Conservation (phyloP, 2,888 invertebrate genomes). For the Eristalis tenax region DNA sequence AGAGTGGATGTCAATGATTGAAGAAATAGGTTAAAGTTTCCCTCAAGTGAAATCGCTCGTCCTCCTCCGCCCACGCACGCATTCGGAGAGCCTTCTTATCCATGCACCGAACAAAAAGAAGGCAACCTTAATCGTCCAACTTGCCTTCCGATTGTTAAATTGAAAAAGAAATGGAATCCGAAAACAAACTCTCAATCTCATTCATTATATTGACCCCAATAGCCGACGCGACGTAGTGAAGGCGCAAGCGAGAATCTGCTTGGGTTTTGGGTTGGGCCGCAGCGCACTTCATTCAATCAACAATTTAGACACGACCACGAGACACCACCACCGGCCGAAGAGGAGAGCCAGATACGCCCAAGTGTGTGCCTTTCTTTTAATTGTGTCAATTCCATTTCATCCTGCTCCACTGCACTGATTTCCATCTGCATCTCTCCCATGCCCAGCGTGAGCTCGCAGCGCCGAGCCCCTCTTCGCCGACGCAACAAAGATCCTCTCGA, state of each 20-base stretch:
- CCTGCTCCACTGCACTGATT: constrained; percentile 72
- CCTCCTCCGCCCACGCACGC: constrained; percentile 53
- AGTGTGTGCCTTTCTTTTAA: constrained; percentile 63
- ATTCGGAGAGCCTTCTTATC: neutral
- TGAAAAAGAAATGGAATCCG: constrained; percentile 24
- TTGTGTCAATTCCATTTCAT: constrained; percentile 70
- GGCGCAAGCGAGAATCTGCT: neutral
- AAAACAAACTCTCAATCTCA: constrained; percentile 66
- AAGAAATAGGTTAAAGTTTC: neutral
- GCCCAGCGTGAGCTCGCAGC: constrained; percentile 41
- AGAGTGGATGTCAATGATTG: neutral
- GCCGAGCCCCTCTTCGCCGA: neutral
- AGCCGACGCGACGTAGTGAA: neutral
- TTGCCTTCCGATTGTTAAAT: constrained; percentile 68
- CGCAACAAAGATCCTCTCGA: neutral
- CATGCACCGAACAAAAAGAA: neutral
- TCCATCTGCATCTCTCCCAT: constrained; percentile 48
- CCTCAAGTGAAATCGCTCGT: constrained; percentile 11
- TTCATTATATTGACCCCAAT: constrained; percentile 71
- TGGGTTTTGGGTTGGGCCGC: constrained; percentile 51
- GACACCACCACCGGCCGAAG: neutral
- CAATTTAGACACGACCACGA: constrained; percentile 55
- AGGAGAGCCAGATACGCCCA: constrained; percentile 31
- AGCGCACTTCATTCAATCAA: constrained; percentile 68
- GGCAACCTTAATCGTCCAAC: constrained; percentile 63